phyloP scores from a whole-genome alignment of 2,888 invertebrate species.

The Trachelus troglodyta region DNA sequence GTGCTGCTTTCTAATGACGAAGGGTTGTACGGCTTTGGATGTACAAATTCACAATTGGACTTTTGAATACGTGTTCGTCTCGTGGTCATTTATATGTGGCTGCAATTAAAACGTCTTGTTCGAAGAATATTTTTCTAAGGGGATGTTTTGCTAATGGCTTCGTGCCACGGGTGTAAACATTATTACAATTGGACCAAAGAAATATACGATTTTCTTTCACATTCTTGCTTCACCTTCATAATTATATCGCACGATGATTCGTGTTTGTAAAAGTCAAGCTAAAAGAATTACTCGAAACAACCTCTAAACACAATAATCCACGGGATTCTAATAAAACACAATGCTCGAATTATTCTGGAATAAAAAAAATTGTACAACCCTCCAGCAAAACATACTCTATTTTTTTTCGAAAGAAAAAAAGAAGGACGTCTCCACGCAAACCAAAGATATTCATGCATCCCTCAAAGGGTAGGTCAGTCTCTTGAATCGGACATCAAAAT shows the following conservation, averaged over 20 bases:
- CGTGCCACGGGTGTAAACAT: neutral
- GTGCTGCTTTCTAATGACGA: neutral
- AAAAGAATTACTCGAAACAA: neutral
- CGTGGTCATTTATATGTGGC: neutral
- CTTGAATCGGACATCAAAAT: constrained; percentile 52
- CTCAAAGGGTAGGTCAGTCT: constrained; percentile 40
- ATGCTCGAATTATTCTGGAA: neutral
- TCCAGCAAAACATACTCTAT: neutral
- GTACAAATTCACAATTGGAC: neutral
- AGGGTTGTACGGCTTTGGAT: neutral
- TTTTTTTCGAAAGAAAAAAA: neutral
- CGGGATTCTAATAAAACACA: neutral
- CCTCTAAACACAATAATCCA: neutral
- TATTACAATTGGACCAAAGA: neutral
- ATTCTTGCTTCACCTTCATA: neutral
- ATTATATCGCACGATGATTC: neutral
- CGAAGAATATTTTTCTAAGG: neutral
- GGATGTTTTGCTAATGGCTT: neutral
- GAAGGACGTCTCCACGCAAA: neutral
- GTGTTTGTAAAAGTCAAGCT: neutral
- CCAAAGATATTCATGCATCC: neutral
- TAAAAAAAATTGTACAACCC: neutral
- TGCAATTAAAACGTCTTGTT: neutral
- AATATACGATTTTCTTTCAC: neutral
- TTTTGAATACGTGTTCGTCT: neutral